These are phyloP conservation scores for Ailurus styani DNA, from an alignment of 2,113 vertebrate genomes.

Conservation along the genomic window DNA sequence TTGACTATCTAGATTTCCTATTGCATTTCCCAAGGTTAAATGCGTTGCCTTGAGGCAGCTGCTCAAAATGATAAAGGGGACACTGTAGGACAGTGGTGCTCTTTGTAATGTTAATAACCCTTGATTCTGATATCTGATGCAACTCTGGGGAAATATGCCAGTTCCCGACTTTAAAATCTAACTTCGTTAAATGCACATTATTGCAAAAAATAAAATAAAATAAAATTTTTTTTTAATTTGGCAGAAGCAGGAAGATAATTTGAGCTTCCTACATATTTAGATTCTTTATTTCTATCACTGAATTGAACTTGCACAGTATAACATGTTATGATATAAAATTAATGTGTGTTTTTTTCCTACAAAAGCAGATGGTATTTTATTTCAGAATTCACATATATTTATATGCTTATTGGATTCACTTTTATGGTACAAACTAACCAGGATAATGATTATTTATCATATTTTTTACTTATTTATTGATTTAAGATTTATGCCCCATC, in stretches of 20 bases:
- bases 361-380: conserved; percentile 65
- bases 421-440: conserved; percentile 40
- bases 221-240: conserved; percentile 65
- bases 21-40: conserved; percentile 89
- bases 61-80: conserved; percentile 87
- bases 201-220: conserved; percentile 40
- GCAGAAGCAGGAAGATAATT: conserved; percentile 69
- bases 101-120: conserved; percentile 90
- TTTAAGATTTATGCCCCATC: conserved; percentile 55
- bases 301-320: conserved; percentile 52
- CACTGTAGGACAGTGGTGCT: conserved; percentile 81
- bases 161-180: conserved; percentile 76
- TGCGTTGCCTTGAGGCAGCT: conserved; percentile 82
- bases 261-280: conserved; percentile 66
- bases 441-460: conserved; percentile 27
- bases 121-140: conserved; percentile 84
- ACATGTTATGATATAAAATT: conserved; percentile 61
- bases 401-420: conserved; percentile 38
- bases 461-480: conserved; percentile 46
- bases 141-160: conserved; percentile 83
- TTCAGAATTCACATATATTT: conserved; percentile 59
- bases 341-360: conserved; percentile 35
- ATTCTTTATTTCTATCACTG: conserved; percentile 51
- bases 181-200: conserved; percentile 79
- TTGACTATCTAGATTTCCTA: conserved; percentile 81